Evolutionary conservation across 1,140 invertebrate genomes (phyloP).

Genomic region (Drosophila dunni): DNA sequence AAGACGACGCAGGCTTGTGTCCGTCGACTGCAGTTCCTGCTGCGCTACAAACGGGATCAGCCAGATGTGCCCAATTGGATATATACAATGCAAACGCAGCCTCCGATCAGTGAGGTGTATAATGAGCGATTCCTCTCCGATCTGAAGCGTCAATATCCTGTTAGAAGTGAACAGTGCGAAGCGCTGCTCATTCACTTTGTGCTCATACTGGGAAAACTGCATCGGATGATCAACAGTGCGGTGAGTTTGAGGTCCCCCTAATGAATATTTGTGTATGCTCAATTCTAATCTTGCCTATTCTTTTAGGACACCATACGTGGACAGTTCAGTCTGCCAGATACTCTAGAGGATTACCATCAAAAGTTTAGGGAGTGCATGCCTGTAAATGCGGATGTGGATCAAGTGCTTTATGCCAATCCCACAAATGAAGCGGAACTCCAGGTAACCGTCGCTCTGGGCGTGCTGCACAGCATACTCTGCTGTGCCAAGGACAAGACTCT

Average conservation of each 20-base stretch:
- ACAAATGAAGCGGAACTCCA: constrained; percentile 85
- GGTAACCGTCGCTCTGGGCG: constrained; percentile 85
- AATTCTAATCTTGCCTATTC: neutral
- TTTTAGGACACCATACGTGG: constrained; percentile 30
- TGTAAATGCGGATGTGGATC: constrained; percentile 47
- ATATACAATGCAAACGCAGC: constrained; percentile 70
- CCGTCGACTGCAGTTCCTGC: constrained; percentile 86
- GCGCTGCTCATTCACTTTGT: constrained; percentile 70
- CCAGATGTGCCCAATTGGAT: constrained; percentile 75
- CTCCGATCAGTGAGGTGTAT: constrained; percentile 54
- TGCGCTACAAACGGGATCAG: constrained; percentile 64
- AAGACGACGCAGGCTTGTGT: constrained; percentile 90
- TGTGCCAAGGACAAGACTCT: constrained; percentile 87
- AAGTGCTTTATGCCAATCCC: constrained; percentile 83
- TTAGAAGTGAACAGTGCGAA: constrained; percentile 49
- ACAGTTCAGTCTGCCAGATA: constrained; percentile 68
- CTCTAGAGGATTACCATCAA: constrained; percentile 57
- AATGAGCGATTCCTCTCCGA: constrained; percentile 65
- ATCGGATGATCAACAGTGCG: constrained; percentile 53
- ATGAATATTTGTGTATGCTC: neutral
- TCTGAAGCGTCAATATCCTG: constrained; percentile 63
- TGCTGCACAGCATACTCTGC: constrained; percentile 88
- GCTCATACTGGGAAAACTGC: constrained; percentile 58
- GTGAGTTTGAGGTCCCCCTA: constrained; percentile 31
- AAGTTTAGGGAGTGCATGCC: constrained; percentile 50